These are phyloP conservation scores for Dolichallabes microphthalmus DNA, from an alignment of 2,113 vertebrate genomes.

Conservation along the genomic window DNA sequence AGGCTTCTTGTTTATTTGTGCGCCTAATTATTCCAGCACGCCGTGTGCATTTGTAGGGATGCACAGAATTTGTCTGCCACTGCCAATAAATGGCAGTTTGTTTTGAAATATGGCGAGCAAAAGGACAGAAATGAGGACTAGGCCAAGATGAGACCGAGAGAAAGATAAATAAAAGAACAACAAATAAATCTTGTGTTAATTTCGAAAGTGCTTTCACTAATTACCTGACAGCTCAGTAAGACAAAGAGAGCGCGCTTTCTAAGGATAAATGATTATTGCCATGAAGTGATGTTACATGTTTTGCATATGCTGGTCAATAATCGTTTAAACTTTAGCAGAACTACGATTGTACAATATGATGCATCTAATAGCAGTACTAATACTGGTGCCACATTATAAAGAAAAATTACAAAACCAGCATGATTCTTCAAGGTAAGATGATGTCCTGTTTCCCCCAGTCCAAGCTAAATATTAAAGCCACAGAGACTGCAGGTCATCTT, in stretches of 20 bases:
- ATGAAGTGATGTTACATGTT: not conserved
- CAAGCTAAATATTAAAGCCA: too few species aligned
- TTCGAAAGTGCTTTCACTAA: not conserved
- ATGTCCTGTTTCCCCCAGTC: too few species aligned
- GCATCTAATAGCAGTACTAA: not conserved
- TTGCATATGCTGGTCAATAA: slow-evolving; percentile 6
- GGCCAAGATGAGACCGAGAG: slow-evolving; percentile 25
- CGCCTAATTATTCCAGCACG: slow-evolving; percentile 53
- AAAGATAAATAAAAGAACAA: slow-evolving; percentile 28
- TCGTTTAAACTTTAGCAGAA: not conserved
- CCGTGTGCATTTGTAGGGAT: slow-evolving; percentile 55
- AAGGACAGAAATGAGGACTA: slow-evolving; percentile 34
- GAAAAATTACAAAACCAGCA: not conserved
- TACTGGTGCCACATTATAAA: not conserved
- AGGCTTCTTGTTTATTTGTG: slow-evolving; percentile 47
- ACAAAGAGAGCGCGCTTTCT: not conserved
- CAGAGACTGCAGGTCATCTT: too few species aligned
- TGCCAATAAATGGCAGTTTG: slow-evolving; percentile 57
- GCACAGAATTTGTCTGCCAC: slow-evolving; percentile 45
- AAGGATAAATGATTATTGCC: not conserved
- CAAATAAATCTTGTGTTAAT: slow-evolving; percentile 1
- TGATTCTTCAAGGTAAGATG: too few species aligned
- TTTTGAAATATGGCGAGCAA: slow-evolving; percentile 52
- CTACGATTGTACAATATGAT: not conserved
- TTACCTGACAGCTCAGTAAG: not conserved